Evolutionary conservation across 2,113 vertebrate species (phyloP), one percentile per base, ranked within the genome.

Genomic region (Rhynchomys soricoides): DNA sequence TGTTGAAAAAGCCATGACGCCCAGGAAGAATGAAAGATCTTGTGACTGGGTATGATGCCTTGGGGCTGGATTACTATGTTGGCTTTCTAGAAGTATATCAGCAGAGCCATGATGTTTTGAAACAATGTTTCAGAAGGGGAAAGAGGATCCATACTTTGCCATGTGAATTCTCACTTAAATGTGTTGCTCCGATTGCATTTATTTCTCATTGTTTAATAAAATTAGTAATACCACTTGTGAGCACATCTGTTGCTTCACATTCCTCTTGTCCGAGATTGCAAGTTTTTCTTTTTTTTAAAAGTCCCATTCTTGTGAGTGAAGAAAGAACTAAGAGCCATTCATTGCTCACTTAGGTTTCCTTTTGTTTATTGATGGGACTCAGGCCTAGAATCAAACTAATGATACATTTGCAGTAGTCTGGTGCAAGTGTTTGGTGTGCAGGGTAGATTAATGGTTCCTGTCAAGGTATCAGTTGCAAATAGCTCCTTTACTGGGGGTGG

Each of bases 121-220:
- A 29, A 34, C 8, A 74, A 79, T 40, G 40, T 74, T 96, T 95
- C n/a, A 78, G 17, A 86, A 92, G 11, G 52, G 2, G 88, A 64
- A 81, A 87, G 29, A 92, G 21, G 45, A 82, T 82, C 87, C 34
- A 95, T 6, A 37, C 78, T 91, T 93, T 73, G 19, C 79, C 45
- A 88, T 59, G 57, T 1, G 89, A 57, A 79, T 86, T 95, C 1
- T 31, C 21, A 74, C 55, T 70, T 86, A 86, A 86, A 79, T 57
- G 45, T 43, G 8, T 57, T n/a, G 31, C 89, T 83, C 5, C 0
- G 70, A 75, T 94, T 66, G 75, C 70, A 74, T 5, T 62, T 90
- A 82, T 73, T 90, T 78, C 91, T 82, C 45, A 43, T 45, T 48
- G 50, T 71, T 89, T 74, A 10, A 55, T 86, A 81, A 43, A 15